phyloP scores from a whole-genome alignment of 2,113 vertebrate species.

The Trematomus loennbergii region DNA sequence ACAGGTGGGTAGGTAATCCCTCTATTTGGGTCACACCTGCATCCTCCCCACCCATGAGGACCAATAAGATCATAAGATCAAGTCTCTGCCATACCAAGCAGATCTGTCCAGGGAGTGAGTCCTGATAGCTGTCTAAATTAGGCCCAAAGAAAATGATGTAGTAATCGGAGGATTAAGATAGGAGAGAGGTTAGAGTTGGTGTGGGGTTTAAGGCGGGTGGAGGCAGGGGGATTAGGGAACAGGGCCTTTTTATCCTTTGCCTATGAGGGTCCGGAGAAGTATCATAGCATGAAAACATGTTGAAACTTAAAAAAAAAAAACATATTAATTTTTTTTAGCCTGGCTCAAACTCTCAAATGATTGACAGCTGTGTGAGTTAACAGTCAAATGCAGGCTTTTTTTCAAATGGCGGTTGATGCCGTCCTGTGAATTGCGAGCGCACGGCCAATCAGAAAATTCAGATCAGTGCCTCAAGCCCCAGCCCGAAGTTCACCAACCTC shows the following conservation, averaged over 20 bases:
- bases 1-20: slow-evolving; percentile 65
- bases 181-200: slow-evolving; percentile 51
- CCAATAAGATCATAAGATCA: slow-evolving; percentile 30
- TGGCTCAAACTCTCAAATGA: no score
- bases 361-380: no score
- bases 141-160: slow-evolving; percentile 67
- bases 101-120: slow-evolving; percentile 47
- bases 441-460: no score
- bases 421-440: no score
- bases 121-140: slow-evolving; percentile 66
- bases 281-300: no score
- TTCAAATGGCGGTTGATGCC: no score
- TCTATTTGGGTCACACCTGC: slow-evolving; percentile 69
- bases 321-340: no score
- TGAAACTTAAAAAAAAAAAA: no score
- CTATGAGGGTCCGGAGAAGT: background rate
- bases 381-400: no score
- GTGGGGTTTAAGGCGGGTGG: slow-evolving; percentile 34
- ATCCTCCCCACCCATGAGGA: slow-evolving; percentile 38
- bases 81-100: slow-evolving; percentile 27
- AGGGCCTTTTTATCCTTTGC: slow-evolving; percentile 42
- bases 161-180: slow-evolving; percentile 84
- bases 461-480: no score
- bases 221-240: slow-evolving; percentile 47
- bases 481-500: no score